Evolutionary conservation across 1,140 invertebrate genomes (phyloP).

Genomic region (Drosophila athabasca): DNA sequence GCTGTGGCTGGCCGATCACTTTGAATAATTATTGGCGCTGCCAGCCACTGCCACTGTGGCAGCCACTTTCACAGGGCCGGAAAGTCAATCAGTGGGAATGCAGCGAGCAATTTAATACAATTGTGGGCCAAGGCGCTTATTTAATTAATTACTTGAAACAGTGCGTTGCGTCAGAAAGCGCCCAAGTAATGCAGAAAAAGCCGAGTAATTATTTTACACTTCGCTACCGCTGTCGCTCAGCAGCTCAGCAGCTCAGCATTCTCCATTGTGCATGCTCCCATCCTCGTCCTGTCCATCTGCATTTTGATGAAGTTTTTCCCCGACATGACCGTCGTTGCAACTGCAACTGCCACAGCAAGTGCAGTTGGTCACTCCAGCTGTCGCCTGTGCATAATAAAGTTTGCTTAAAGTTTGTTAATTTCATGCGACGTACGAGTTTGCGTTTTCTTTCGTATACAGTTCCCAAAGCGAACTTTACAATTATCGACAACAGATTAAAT

Average conservation of each 20-base stretch:
- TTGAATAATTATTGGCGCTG: slow-evolving; percentile 56
- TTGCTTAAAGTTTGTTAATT: slow-evolving; percentile 70
- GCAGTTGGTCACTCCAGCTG: slow-evolving; percentile 43
- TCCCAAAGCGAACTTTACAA: slow-evolving; percentile 25
- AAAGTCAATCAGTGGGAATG: slow-evolving; percentile 75
- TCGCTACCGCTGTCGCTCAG: slow-evolving; percentile 48
- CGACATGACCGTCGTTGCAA: slow-evolving; percentile 10
- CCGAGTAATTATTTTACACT: slow-evolving; percentile 77
- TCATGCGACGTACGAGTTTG: slow-evolving; percentile 6
- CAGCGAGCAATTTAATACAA: slow-evolving; percentile 72
- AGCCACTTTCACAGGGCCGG: slow-evolving; percentile 25
- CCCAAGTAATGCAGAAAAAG: slow-evolving; percentile 58
- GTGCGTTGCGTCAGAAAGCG: slow-evolving; percentile 61
- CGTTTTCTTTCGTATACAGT: not conserved
- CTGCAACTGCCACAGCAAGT: not conserved
- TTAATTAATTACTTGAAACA: slow-evolving; percentile 75
- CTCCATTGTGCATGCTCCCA: not conserved
- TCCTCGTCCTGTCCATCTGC: slow-evolving; percentile 22
- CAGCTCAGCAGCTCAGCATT: slow-evolving; percentile 8
- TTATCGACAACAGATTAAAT: slow-evolving; percentile 63
- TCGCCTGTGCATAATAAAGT: slow-evolving; percentile 58
- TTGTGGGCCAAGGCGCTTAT: slow-evolving; percentile 75
- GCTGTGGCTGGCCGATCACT: slow-evolving; percentile 21
- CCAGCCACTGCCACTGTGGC: not conserved
- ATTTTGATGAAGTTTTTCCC: slow-evolving; percentile 70